Conservation (phyloP, 2,113 vertebrate species). For the Vulpes vulpes region DNA sequence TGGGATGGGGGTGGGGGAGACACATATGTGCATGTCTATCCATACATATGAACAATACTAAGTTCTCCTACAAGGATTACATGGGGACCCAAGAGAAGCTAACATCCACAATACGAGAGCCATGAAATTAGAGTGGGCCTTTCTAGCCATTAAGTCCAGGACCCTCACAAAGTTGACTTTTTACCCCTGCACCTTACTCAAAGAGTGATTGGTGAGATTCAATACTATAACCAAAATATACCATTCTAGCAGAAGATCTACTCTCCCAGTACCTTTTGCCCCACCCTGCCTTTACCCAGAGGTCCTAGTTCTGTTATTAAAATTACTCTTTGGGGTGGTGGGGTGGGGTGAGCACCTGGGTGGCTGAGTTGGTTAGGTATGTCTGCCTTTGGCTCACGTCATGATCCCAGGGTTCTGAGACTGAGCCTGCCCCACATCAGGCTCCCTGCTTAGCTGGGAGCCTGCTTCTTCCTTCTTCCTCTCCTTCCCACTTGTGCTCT, state of each 20-base stretch:
- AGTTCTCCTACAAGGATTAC: background rate
- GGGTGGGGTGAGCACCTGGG: background rate
- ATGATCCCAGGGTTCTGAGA: background rate
- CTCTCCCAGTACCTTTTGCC: background rate
- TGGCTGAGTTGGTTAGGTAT: background rate
- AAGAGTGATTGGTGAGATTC: background rate
- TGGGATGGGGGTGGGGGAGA: too few relatives aligned
- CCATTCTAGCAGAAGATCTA: background rate
- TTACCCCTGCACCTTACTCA: background rate
- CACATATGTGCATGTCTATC: too few relatives aligned
- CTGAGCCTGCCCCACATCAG: background rate
- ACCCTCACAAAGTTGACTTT: background rate
- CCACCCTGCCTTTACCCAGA: background rate
- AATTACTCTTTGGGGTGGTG: background rate
- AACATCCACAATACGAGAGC: background rate
- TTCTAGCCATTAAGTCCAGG: background rate
- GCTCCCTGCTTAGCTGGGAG: background rate
- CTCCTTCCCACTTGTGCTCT: background rate
- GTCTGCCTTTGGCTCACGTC: background rate
- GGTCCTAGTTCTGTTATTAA: background rate
- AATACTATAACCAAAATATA: background rate
- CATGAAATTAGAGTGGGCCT: background rate
- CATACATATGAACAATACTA: background rate
- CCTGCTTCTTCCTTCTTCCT: background rate
- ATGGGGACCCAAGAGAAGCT: background rate